A percentile compares a stretch with the other conserved stretches of the same genome.
Evolutionary conservation across 2,888 invertebrate genomes (phyloP).

Genomic region (Drosophila pseudotalamancana): DNA sequence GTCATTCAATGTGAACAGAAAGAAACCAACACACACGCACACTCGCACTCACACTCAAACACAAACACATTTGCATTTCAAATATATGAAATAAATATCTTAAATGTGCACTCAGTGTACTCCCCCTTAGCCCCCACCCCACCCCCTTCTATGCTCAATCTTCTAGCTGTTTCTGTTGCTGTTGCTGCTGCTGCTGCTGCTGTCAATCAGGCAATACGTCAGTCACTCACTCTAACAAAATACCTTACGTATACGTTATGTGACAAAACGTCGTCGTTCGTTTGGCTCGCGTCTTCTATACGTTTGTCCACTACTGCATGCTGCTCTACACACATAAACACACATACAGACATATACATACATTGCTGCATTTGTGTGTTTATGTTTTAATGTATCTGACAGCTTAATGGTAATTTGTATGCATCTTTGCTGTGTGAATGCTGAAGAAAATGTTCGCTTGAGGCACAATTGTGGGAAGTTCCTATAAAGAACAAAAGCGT

Average conservation of each 20-base stretch:
- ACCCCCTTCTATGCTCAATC: not conserved
- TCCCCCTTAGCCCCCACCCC: not conserved
- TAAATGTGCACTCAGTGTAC: slow-evolving; percentile 58
- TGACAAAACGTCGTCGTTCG: slow-evolving; percentile 63
- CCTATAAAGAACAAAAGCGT: slow-evolving; percentile 18
- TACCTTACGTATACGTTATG: slow-evolving; percentile 72
- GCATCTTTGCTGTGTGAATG: slow-evolving; percentile 64
- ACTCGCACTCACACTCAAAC: too few relatives aligned
- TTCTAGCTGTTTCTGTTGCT: slow-evolving; percentile 33
- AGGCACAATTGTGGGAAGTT: slow-evolving; percentile 44
- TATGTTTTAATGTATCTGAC: slow-evolving; percentile 52
- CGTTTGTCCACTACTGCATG: slow-evolving; percentile 30
- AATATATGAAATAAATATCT: slow-evolving; percentile 76
- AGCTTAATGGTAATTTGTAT: slow-evolving; percentile 71
- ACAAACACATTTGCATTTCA: slow-evolving; percentile 72
- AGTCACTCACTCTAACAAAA: slow-evolving; percentile 65
- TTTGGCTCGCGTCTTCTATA: slow-evolving; percentile 61
- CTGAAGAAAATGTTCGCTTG: slow-evolving; percentile 41
- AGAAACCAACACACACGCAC: slow-evolving; percentile 2
- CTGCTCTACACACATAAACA: slow-evolving; percentile 13
- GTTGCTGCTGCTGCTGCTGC: too few relatives aligned
- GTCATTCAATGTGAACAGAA: slow-evolving; percentile 42
- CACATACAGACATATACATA: slow-evolving; percentile 3
- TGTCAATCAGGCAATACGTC: slow-evolving; percentile 79
- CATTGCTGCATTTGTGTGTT: slow-evolving; percentile 19